Percentiles rank a stretch among this genome's conserved stretches.
Evolutionary conservation across 2,797 vertebrate species (phyloP).

Genomic region (Hydrolagus colliei): DNA sequence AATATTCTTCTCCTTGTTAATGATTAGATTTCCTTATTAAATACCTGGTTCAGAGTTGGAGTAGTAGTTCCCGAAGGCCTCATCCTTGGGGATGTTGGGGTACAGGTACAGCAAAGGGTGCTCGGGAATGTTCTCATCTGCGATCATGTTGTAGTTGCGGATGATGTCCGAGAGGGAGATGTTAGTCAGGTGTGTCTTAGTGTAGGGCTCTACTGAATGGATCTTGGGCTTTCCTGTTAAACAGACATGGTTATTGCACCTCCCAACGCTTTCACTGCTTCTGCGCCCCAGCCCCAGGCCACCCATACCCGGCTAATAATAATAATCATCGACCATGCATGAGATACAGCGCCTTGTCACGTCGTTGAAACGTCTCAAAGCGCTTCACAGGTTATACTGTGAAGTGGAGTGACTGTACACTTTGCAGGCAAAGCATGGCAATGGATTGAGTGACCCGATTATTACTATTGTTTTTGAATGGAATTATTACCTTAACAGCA

Average conservation of each 20-base stretch:
- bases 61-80: slow-evolving; percentile 79
- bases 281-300: too few relatives aligned
- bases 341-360: too few relatives aligned
- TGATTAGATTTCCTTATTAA: not conserved
- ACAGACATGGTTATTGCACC: not conserved
- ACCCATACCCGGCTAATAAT: not conserved
- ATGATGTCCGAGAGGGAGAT: slow-evolving; percentile 84
- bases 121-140: slow-evolving; percentile 69
- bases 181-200: slow-evolving; percentile 61
- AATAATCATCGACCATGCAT: not conserved
- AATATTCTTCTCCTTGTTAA: not conserved
- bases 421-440: too few relatives aligned
- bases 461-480: not conserved
- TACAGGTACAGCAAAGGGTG: slow-evolving; percentile 78
- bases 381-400: too few relatives aligned
- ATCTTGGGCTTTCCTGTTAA: slow-evolving; percentile 57
- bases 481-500: not conserved
- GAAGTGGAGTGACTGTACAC: too few relatives aligned
- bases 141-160: slow-evolving; percentile 71
- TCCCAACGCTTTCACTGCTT: too few relatives aligned
- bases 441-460: not conserved
- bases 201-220: slow-evolving; percentile 76
- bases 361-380: too few relatives aligned
- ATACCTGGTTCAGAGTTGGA: slow-evolving; percentile 33
- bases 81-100: slow-evolving; percentile 66